phyloP scores from a whole-genome alignment of 2,797 vertebrate genomes.

The Paramormyrops hopkinsi region DNA sequence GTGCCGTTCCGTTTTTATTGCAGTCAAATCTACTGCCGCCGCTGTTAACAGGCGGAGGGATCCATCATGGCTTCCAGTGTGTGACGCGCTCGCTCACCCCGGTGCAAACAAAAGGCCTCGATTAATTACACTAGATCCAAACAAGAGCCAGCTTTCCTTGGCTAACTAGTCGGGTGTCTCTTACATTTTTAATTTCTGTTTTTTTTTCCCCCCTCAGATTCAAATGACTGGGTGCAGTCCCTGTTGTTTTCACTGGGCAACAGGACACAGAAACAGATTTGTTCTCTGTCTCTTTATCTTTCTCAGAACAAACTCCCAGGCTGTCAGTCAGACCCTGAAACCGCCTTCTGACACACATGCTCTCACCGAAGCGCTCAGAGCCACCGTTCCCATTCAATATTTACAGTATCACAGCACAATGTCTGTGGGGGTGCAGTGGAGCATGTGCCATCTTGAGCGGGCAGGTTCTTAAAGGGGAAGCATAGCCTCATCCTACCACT shows the following conservation, averaged over 20 bases:
- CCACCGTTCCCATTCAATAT: slow-evolving; percentile 21
- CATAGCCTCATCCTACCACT: neutral
- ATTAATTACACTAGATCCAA: slow-evolving; percentile 27
- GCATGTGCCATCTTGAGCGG: slow-evolving; percentile 7
- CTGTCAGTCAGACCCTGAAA: slow-evolving; percentile 22
- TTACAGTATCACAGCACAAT: slow-evolving; percentile 19
- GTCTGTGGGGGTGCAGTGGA: slow-evolving; percentile 5
- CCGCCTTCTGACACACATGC: slow-evolving; percentile 9
- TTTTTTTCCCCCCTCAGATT: slow-evolving; percentile 18
- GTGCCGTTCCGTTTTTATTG: neutral
- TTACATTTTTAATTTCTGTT: slow-evolving; percentile 25
- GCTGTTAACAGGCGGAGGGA: neutral
- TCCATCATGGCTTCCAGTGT: neutral
- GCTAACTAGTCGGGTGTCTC: slow-evolving; percentile 26
- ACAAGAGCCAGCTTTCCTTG: slow-evolving; percentile 20
- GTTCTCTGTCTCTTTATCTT: slow-evolving; percentile 21
- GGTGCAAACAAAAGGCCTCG: neutral
- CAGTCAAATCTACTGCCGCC: neutral
- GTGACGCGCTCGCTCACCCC: neutral
- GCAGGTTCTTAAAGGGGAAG: slow-evolving; percentile 32
- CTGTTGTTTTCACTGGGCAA: slow-evolving; percentile 30
- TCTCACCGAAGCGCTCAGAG: neutral
- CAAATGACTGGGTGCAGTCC: slow-evolving; percentile 25
- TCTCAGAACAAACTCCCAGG: slow-evolving; percentile 13
- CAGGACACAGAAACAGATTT: slow-evolving; percentile 23